phyloP scores from a whole-genome alignment of 2,113 vertebrate genomes.

The Semnornis frantzii region DNA sequence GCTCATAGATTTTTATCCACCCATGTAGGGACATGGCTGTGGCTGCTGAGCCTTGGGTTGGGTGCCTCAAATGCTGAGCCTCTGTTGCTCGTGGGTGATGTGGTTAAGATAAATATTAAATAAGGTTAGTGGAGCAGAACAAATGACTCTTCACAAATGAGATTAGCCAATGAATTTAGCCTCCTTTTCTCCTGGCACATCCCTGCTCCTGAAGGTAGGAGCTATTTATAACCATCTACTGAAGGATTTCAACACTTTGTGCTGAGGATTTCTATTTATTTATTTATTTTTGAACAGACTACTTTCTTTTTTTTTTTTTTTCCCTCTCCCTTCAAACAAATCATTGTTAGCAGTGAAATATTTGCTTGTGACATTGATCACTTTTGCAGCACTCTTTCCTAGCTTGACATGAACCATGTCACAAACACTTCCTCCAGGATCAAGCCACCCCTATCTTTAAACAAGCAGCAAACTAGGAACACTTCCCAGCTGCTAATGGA shows the following conservation, averaged over 20 bases:
- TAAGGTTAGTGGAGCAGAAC: constrained; percentile 43
- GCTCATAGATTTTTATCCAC: rapidly evolving
- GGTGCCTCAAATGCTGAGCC: neutral
- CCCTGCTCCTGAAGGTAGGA: neutral
- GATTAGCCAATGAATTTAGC: constrained; percentile 8
- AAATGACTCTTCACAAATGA: constrained; percentile 18
- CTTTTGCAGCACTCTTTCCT: neutral
- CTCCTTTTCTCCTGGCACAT: neutral
- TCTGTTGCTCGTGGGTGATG: neutral
- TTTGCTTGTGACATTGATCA: neutral
- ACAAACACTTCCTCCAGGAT: neutral
- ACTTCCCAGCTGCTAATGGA: neutral
- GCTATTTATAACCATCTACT: neutral
- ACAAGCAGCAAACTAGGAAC: neutral
- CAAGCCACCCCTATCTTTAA: neutral
- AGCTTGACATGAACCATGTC: neutral
- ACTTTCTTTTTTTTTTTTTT: no score
- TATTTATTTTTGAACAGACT: neutral
- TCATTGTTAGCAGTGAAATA: neutral
- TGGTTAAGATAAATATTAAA: neutral
- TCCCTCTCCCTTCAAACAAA: neutral
- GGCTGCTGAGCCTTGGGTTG: neutral
- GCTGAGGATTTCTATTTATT: no score
- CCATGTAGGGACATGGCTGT: rapidly evolving
- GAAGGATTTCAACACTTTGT: neutral